Percentiles rank a stretch among this genome's conserved stretches.
Evolutionary conservation across 35 echinoderm and acorn worm species (phyloP).

Genomic region (Amphiura filiformis): DNA sequence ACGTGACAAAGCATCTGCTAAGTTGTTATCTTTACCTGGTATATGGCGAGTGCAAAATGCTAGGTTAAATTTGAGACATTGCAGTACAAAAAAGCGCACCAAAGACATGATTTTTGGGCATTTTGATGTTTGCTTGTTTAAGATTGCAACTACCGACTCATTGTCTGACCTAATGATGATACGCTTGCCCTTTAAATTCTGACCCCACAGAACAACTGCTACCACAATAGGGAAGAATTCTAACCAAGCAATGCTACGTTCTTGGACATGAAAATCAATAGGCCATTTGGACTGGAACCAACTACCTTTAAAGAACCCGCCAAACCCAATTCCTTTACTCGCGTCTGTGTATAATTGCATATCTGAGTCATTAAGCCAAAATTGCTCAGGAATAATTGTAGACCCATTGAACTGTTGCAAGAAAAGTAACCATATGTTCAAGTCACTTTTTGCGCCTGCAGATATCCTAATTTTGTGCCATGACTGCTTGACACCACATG

Average conservation of each 20-base stretch:
- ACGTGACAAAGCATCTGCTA: neutral
- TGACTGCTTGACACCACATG: too few species aligned
- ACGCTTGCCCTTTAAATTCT: neutral
- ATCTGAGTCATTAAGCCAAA: too few species aligned
- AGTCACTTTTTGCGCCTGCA: too few species aligned
- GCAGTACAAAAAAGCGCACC: neutral
- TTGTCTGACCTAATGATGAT: neutral
- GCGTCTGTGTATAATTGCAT: too few species aligned
- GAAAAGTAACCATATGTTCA: too few species aligned
- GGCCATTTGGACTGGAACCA: too few species aligned
- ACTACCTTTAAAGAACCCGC: too few species aligned
- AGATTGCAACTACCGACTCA: neutral
- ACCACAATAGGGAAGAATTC: constrained; percentile 14
- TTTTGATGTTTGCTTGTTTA: neutral
- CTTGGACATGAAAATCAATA: too few species aligned
- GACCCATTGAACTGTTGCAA: too few species aligned
- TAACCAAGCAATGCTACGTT: neutral
- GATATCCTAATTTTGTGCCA: too few species aligned
- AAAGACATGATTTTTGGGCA: neutral
- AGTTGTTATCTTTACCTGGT: neutral
- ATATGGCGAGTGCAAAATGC: constrained; percentile 3
- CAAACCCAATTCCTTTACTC: too few species aligned
- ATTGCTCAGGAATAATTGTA: too few species aligned
- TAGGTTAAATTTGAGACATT: neutral
- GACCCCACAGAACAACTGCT: neutral